A percentile compares a stretch with the other conserved stretches of the same genome.
These are phyloP conservation scores for Condylostylus longicornis DNA, from an alignment of 1,140 invertebrate genomes.

Conservation along the genomic window DNA sequence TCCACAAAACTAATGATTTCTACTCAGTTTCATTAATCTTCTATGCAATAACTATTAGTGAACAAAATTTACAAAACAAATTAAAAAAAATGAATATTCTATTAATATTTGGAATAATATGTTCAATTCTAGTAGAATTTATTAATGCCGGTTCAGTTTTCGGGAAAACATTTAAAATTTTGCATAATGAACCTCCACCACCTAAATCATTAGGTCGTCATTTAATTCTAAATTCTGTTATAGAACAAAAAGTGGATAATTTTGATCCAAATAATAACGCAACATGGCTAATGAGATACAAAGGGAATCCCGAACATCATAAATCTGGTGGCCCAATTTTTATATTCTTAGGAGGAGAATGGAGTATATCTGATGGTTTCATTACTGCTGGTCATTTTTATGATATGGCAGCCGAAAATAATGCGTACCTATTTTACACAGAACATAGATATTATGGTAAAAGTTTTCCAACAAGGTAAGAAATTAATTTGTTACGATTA, in stretches of 20 bases:
- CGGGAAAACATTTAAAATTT: conserved; percentile 5
- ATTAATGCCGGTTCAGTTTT: too few relatives aligned
- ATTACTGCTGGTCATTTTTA: conserved; percentile 41
- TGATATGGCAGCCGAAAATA: conserved; percentile 43
- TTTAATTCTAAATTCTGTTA: too few relatives aligned
- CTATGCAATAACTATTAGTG: too few relatives aligned
- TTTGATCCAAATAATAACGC: conserved; percentile 47
- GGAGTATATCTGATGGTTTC: conserved; percentile 37
- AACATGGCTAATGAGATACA: conserved; percentile 48
- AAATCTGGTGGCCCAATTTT: conserved; percentile 35
- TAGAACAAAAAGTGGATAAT: conserved; percentile 43
- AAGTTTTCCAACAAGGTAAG: conserved; percentile 54
- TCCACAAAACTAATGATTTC: too few relatives aligned
- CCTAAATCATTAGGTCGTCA: conserved; percentile 11
- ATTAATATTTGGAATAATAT: too few relatives aligned
- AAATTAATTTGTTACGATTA: background rate
- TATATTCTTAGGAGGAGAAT: conserved; percentile 52
- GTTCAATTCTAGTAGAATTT: too few relatives aligned
- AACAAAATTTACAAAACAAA: too few relatives aligned
- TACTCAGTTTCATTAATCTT: too few relatives aligned
- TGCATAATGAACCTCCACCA: conserved; percentile 11
- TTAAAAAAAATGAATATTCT: too few relatives aligned
- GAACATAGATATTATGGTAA: conserved; percentile 75
- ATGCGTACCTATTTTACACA: conserved; percentile 48
- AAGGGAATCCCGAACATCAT: conserved; percentile 47